Percentiles rank a stretch among this genome's conserved stretches.
These are phyloP conservation scores for Drosophila auraria DNA, from an alignment of 1,140 invertebrate species.

Conservation along the genomic window DNA sequence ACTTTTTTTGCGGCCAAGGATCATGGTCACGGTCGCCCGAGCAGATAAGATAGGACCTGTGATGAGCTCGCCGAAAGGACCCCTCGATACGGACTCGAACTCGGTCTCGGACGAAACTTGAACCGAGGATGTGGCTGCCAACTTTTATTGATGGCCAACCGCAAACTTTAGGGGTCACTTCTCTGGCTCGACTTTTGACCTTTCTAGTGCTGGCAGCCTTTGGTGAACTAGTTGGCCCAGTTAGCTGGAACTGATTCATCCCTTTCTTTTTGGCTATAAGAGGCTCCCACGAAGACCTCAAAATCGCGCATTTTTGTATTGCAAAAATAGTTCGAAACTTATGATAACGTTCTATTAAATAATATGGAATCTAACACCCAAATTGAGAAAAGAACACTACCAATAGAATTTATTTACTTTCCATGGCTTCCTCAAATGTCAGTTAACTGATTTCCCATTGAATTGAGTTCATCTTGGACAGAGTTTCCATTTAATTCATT, in stretches of 20 bases:
- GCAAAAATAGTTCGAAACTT: too few relatives aligned
- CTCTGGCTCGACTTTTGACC: constrained; percentile 16
- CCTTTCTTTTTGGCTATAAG: too few relatives aligned
- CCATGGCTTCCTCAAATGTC: too few relatives aligned
- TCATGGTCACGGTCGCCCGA: constrained; percentile 54
- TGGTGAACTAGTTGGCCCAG: constrained; percentile 22
- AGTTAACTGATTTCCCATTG: not conserved
- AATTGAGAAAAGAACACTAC: too few relatives aligned
- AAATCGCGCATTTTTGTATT: too few relatives aligned
- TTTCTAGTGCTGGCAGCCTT: constrained; percentile 26
- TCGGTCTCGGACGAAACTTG: constrained; percentile 9
- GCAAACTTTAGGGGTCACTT: constrained; percentile 53
- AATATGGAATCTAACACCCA: too few relatives aligned
- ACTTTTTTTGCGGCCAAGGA: constrained; percentile 52
- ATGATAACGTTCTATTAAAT: not conserved
- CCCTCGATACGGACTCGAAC: constrained; percentile 34
- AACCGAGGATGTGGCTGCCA: constrained; percentile 27
- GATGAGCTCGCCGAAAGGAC: constrained; percentile 17
- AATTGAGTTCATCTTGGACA: not conserved
- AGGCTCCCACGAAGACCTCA: too few relatives aligned
- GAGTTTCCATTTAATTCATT: not conserved
- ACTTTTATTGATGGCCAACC: constrained; percentile 68
- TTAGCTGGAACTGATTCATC: not conserved
- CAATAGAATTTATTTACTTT: too few relatives aligned
- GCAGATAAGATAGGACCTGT: constrained; percentile 53